phyloP scores from a whole-genome alignment of 2,797 vertebrate species.

The Manis javanica region DNA sequence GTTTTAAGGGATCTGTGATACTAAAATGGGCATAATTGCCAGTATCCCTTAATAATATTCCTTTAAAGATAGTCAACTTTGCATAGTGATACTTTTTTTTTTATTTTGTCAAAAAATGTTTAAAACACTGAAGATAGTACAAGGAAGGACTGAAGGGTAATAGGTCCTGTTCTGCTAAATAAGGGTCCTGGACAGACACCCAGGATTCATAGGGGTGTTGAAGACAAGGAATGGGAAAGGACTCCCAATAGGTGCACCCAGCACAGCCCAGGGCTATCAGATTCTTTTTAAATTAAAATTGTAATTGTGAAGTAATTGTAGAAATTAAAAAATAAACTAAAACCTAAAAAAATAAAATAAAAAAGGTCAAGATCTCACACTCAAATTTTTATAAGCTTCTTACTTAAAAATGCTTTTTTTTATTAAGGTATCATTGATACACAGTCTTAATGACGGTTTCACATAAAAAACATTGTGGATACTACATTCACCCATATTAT shows the following conservation, averaged over 20 bases:
- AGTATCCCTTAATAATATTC: background rate
- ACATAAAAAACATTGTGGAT: too few species aligned
- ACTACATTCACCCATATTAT: too few species aligned
- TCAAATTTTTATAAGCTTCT: too few species aligned
- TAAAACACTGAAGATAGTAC: background rate
- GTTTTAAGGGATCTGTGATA: background rate
- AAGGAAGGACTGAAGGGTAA: background rate
- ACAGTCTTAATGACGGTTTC: too few species aligned
- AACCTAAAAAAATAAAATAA: background rate
- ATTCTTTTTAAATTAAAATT: background rate
- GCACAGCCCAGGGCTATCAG: fast-evolving
- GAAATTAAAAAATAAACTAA: background rate
- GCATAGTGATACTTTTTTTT: background rate
- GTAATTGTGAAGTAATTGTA: background rate
- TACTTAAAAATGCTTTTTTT: too few species aligned
- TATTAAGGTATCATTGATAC: too few species aligned
- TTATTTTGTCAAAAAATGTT: background rate
- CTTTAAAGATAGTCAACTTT: background rate
- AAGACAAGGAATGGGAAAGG: fast-evolving
- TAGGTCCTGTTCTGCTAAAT: background rate
- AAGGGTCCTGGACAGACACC: background rate
- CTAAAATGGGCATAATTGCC: background rate
- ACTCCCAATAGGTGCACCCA: too few species aligned
- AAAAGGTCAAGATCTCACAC: too few species aligned
- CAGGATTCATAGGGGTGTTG: fast-evolving